Conservation (phyloP, 2,113 vertebrate genomes). For the human (Homo sapiens) region DNA sequence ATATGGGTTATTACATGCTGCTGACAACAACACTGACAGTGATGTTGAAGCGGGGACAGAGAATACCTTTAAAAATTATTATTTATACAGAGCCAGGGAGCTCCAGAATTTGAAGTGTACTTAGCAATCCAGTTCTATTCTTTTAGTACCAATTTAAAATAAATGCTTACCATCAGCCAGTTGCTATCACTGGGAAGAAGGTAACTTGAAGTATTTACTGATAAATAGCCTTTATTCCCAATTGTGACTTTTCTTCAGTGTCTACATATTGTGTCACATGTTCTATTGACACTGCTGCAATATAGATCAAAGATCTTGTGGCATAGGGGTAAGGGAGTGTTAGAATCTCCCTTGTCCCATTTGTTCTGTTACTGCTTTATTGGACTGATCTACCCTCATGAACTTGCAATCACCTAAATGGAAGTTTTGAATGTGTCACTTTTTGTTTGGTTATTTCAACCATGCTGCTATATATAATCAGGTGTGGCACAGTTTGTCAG, state of each 20-base stretch:
- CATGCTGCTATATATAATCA: conserved; percentile 56
- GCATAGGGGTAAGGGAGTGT: not conserved
- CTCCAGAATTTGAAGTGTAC: not conserved
- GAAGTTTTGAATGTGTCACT: conserved; percentile 52
- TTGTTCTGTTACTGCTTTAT: conserved; percentile 30
- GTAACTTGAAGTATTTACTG: conserved; percentile 23
- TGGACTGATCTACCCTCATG: not conserved
- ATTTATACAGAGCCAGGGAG: not conserved
- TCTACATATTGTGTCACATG: not conserved
- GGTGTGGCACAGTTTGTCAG: conserved; percentile 24
- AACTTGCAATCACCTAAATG: not conserved
- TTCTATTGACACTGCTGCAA: conserved; percentile 54
- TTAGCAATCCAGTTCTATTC: not conserved
- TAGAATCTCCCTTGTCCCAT: conserved; percentile 3
- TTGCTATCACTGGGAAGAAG: conserved; percentile 57
- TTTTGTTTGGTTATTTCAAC: conserved; percentile 50
- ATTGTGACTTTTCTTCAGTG: conserved; percentile 43
- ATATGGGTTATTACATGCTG: not conserved
- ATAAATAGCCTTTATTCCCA: conserved; percentile 44
- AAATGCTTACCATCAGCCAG: conserved; percentile 9
- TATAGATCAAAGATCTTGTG: conserved; percentile 31
- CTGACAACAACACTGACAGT: not conserved
- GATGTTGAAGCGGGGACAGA: not conserved
- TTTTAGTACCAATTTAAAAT: conserved; percentile 32
- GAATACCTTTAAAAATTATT: not conserved